phyloP scores from a whole-genome alignment of 2,113 vertebrate genomes.

The Scatophagus argus region DNA sequence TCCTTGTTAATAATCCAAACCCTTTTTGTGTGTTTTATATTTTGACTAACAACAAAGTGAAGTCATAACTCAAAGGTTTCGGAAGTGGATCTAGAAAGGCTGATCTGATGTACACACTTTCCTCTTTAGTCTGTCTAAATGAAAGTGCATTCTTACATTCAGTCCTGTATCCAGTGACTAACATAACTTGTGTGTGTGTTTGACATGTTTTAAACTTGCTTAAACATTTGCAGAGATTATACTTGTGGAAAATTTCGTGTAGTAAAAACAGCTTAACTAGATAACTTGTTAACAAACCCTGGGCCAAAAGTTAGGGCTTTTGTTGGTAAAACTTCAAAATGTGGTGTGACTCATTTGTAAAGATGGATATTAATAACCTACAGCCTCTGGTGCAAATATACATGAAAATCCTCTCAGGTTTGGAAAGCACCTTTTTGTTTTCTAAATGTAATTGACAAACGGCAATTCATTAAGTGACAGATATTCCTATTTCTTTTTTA shows the following conservation, averaged over 20 bases:
- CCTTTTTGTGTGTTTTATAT: background rate
- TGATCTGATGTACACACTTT: slow-evolving; percentile 7
- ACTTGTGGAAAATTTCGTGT: slow-evolving; percentile 45
- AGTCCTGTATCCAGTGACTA: slow-evolving; percentile 25
- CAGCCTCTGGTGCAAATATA: background rate
- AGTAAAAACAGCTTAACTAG: slow-evolving; percentile 36
- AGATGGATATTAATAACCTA: background rate
- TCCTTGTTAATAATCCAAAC: background rate
- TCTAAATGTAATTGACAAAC: background rate
- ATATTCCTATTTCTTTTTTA: background rate
- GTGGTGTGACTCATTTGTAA: background rate
- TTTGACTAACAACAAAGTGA: background rate
- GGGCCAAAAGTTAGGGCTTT: background rate
- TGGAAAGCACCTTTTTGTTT: background rate
- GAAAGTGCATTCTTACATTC: slow-evolving; percentile 1
- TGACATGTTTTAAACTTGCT: slow-evolving; percentile 32
- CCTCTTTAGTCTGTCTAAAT: background rate
- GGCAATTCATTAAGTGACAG: background rate
- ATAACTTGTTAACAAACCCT: slow-evolving; percentile 62
- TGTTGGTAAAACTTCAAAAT: background rate
- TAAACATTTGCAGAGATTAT: slow-evolving; percentile 64
- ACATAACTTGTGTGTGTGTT: background rate
- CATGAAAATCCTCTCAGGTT: background rate
- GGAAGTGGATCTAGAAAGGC: background rate
- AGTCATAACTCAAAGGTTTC: background rate